Evolutionary conservation across 2,888 invertebrate species (phyloP).

Genomic region (Leptopilina syphax): DNA sequence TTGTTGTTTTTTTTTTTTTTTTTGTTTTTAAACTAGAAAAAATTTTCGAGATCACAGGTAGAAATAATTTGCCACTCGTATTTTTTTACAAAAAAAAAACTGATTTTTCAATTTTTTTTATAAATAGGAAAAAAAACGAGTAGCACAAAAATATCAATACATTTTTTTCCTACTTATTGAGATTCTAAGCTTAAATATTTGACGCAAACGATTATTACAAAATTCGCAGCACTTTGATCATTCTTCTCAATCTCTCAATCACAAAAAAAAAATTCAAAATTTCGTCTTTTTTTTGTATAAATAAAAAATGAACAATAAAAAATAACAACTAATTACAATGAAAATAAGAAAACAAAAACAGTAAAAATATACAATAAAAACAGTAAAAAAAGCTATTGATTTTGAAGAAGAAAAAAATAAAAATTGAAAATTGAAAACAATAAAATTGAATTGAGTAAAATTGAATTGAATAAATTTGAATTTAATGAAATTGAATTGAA

Average conservation of each 20-base stretch:
- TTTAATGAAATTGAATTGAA: too few relatives aligned
- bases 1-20: background rate
- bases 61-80: constrained; percentile 48
- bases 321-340: background rate
- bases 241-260: constrained; percentile 5
- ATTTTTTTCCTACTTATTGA: constrained; percentile 17
- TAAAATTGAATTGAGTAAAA: too few relatives aligned
- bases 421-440: too few relatives aligned
- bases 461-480: too few relatives aligned
- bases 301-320: background rate
- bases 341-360: background rate
- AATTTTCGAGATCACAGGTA: constrained; percentile 68
- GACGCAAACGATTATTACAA: constrained; percentile 32
- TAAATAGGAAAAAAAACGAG: constrained; percentile 34
- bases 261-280: background rate
- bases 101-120: too few relatives aligned
- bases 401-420: too few relatives aligned
- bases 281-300: background rate
- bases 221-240: constrained; percentile 41
- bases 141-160: constrained; percentile 60
- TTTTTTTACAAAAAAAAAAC: too few relatives aligned
- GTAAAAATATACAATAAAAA: background rate
- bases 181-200: constrained; percentile 11
- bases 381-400: too few relatives aligned
- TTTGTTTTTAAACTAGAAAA: constrained; percentile 59